Evolutionary conservation across 1,140 invertebrate species (phyloP).

Genomic region (Copidosoma floridanum): DNA sequence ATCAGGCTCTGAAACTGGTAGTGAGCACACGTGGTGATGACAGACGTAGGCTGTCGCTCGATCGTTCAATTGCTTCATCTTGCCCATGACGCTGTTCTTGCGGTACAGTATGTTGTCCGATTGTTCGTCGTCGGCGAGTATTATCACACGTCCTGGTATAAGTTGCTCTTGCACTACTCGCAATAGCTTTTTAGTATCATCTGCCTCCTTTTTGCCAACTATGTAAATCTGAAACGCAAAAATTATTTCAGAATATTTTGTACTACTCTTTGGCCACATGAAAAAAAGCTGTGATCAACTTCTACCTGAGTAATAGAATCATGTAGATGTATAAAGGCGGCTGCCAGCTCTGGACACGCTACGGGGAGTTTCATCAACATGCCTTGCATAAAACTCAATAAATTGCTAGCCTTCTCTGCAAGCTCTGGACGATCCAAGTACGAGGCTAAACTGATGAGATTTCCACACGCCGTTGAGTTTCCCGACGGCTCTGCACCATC

Average conservation of each 20-base stretch:
- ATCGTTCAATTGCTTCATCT: conserved; percentile 55
- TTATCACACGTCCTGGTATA: conserved; percentile 70
- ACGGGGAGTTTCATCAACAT: conserved; percentile 61
- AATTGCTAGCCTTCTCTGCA: conserved; percentile 60
- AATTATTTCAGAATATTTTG: too few species aligned
- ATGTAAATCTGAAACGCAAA: conserved; percentile 62
- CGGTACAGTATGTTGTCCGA: conserved; percentile 36
- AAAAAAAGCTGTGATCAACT: too few species aligned
- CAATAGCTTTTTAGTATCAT: conserved; percentile 67
- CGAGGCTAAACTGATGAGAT: conserved; percentile 73
- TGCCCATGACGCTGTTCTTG: conserved; percentile 44
- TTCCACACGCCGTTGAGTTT: conserved; percentile 85
- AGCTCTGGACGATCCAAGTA: conserved; percentile 65
- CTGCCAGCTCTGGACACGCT: conserved; percentile 77
- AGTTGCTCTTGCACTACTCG: conserved; percentile 65
- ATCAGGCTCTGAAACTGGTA: conserved; percentile 72
- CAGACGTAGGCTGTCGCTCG: conserved; percentile 79
- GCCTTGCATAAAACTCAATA: conserved; percentile 66
- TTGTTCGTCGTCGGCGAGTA: conserved; percentile 62
- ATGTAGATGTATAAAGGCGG: conserved; percentile 68
- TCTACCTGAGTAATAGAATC: conserved; percentile 67
- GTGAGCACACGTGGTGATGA: conserved; percentile 72
- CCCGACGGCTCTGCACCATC: conserved; percentile 91
- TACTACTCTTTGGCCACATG: too few species aligned
- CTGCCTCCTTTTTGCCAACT: conserved; percentile 63